A percentile compares a stretch with the other conserved stretches of the same genome.
Evolutionary conservation across 2,113 vertebrate species (phyloP).

Genomic region (Chaetodon trifascialis): DNA sequence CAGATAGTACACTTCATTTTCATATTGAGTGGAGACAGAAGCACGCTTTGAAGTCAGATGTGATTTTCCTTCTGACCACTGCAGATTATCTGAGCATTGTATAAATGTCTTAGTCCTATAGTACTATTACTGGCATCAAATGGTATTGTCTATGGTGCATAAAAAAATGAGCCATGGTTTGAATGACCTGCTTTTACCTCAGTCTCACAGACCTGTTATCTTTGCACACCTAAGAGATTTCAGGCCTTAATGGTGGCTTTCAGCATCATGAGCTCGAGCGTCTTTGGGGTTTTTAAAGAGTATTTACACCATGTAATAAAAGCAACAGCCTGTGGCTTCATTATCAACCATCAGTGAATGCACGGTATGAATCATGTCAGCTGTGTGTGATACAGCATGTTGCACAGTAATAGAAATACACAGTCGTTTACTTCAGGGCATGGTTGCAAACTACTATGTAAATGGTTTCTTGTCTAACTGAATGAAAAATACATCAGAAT

Average conservation of each 20-base stretch:
- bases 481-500: background rate
- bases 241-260: too few species aligned
- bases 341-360: background rate
- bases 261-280: background rate
- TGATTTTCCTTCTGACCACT: slow-evolving; percentile 11
- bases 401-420: background rate
- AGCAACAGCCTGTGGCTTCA: background rate
- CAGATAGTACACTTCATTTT: slow-evolving; percentile 30
- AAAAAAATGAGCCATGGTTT: background rate
- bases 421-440: background rate
- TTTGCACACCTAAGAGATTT: background rate
- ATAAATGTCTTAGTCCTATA: background rate
- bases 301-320: background rate
- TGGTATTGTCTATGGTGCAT: background rate
- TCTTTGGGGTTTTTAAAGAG: background rate
- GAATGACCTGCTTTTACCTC: background rate
- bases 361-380: background rate
- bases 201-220: background rate
- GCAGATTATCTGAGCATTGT: background rate
- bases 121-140: background rate
- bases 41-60: slow-evolving; percentile 38
- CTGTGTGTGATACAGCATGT: background rate
- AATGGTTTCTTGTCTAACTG: background rate
- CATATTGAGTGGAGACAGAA: background rate
- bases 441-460: too few species aligned